phyloP scores from a whole-genome alignment of 2,113 vertebrate species.

The Burhinus bistriatus region DNA sequence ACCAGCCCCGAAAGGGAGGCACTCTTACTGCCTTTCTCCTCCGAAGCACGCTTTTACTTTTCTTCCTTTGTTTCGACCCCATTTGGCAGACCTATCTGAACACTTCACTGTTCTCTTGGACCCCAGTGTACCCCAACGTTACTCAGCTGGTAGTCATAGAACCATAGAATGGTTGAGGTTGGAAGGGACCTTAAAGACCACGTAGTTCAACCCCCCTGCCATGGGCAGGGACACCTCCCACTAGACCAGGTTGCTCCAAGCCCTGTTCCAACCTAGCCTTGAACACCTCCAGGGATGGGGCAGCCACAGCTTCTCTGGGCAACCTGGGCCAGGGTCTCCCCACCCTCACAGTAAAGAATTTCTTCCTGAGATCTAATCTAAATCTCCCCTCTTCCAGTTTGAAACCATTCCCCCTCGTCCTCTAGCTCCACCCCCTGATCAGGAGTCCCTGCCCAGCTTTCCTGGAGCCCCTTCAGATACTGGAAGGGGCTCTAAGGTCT shows the following conservation, averaged over 20 bases:
- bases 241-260: neutral
- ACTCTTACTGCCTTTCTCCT: neutral
- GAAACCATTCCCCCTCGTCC: too few species aligned
- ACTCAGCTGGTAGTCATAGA: neutral
- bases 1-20: neutral
- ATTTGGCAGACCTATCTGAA: neutral
- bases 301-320: neutral
- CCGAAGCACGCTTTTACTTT: neutral
- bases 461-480: too few species aligned
- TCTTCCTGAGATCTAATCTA: neutral
- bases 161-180: neutral
- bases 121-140: neutral
- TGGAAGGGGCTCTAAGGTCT: too few species aligned
- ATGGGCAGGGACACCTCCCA: neutral
- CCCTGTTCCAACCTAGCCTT: neutral
- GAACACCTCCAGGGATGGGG: neutral
- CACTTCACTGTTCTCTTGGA: neutral
- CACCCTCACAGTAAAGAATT: neutral
- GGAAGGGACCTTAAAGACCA: neutral
- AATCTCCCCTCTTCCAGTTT: too few species aligned
- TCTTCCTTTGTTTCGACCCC: neutral
- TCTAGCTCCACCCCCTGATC: too few species aligned
- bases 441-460: too few species aligned
- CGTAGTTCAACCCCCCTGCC: neutral
- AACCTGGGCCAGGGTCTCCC: neutral